Conservation (phyloP, 2,113 vertebrate genomes). For the Regulus satrapa region DNA sequence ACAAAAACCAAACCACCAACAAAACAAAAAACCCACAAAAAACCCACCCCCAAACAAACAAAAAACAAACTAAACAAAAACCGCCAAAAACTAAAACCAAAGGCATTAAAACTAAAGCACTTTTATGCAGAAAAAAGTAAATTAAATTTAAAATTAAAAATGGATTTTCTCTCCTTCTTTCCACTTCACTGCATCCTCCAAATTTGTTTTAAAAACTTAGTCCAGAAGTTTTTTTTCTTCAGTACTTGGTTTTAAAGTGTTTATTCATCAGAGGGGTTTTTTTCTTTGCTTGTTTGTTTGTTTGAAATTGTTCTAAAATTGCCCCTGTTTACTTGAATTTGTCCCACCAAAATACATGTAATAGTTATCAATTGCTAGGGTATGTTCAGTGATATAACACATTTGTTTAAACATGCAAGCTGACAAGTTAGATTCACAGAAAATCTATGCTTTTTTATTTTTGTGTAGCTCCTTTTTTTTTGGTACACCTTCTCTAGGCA, state of each 20-base stretch:
- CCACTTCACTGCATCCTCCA: background rate
- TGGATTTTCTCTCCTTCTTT: background rate
- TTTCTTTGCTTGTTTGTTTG: background rate
- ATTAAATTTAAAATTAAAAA: background rate
- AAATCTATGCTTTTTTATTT: background rate
- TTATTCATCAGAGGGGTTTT: accelerated
- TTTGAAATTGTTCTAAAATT: background rate
- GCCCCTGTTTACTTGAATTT: background rate
- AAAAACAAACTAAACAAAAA: too few species aligned
- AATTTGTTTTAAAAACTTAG: background rate
- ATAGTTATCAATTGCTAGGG: background rate
- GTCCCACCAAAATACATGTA: background rate
- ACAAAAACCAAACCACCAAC: too few species aligned
- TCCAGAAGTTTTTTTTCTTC: background rate
- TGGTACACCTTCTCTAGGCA: background rate
- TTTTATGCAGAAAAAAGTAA: background rate
- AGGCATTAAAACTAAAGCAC: background rate
- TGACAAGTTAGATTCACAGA: background rate
- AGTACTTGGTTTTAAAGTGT: background rate
- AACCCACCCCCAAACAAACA: too few species aligned
- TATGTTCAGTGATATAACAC: background rate
- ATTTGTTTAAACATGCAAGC: background rate
- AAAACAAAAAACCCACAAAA: too few species aligned
- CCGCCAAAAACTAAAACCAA: too few species aligned
- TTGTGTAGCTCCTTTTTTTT: background rate